Conservation (phyloP, 2,113 vertebrate species). For the Aegithalos caudatus region DNA sequence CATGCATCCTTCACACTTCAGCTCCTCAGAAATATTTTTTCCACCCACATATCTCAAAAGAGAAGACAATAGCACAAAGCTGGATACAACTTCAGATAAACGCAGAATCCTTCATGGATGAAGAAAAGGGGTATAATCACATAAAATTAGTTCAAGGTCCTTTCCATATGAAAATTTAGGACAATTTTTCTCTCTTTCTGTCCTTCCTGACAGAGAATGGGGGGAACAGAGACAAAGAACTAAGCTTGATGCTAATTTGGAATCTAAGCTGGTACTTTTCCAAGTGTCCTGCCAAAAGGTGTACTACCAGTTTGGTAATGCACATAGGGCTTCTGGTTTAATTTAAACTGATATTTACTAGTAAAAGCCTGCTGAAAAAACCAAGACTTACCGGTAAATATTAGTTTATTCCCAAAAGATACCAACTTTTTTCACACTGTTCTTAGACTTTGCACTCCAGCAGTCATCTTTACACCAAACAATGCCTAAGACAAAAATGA, state of each 20-base stretch:
- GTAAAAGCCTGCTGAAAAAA: slow-evolving; percentile 77
- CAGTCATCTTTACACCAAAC: slow-evolving; percentile 77
- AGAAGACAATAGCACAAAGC: slow-evolving; percentile 3
- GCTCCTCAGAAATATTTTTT: slow-evolving; percentile 4
- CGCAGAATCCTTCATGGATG: neutral
- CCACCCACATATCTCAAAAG: neutral
- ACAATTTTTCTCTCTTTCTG: neutral
- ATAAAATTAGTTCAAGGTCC: neutral
- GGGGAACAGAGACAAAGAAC: slow-evolving; percentile 1
- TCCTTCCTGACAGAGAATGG: neutral
- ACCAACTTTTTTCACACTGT: slow-evolving; percentile 75
- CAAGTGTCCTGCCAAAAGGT: neutral
- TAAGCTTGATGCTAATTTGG: neutral
- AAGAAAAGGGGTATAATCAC: neutral
- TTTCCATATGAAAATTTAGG: neutral
- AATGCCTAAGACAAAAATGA: slow-evolving; percentile 77
- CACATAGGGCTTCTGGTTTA: slow-evolving; percentile 73
- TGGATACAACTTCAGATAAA: neutral
- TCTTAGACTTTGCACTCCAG: slow-evolving; percentile 75
- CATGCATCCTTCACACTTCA: slow-evolving; percentile 6
- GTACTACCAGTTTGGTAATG: slow-evolving; percentile 10
- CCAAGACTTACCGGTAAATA: slow-evolving; percentile 77
- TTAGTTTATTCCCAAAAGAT: slow-evolving; percentile 76
- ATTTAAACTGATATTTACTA: slow-evolving; percentile 77
- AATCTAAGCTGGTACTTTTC: slow-evolving; percentile 9